Percentiles rank a stretch among this genome's conserved stretches.
Evolutionary conservation across 2,888 invertebrate genomes (phyloP).

Genomic region (Mermis nigrescens): DNA sequence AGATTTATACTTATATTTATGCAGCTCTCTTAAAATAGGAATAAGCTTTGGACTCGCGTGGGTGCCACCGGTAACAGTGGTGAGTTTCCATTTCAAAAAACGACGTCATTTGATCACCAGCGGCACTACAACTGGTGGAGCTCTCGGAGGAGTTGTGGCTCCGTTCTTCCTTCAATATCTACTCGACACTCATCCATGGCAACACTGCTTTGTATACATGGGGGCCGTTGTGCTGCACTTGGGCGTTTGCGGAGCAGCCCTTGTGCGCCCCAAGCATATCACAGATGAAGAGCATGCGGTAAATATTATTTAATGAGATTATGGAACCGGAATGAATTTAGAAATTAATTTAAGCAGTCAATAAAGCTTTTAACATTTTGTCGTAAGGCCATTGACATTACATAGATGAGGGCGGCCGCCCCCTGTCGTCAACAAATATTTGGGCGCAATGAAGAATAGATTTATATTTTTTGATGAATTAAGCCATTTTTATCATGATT

Average conservation of each 20-base stretch:
- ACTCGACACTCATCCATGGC: background rate
- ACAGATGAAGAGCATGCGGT: background rate
- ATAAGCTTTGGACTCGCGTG: background rate
- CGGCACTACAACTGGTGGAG: background rate
- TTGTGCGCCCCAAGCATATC: background rate
- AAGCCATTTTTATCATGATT: too few species aligned
- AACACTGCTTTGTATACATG: background rate
- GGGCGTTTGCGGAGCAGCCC: background rate
- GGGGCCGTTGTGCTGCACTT: background rate
- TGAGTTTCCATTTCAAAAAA: background rate
- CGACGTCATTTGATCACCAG: background rate
- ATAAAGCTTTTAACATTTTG: too few species aligned
- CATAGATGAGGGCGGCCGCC: too few species aligned
- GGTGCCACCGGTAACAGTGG: constrained; percentile 2
- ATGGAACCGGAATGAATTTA: background rate
- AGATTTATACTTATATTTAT: too few species aligned
- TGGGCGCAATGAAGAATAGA: too few species aligned
- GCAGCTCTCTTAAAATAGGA: too few species aligned
- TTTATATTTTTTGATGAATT: too few species aligned
- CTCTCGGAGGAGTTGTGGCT: background rate
- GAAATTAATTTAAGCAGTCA: background rate
- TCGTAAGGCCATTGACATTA: too few species aligned
- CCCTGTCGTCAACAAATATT: too few species aligned
- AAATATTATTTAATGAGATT: too few species aligned
- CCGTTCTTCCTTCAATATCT: background rate